Base-by-base conservation (phyloP, 2,113 vertebrate species). In the Etheostoma spectabile region DNA sequence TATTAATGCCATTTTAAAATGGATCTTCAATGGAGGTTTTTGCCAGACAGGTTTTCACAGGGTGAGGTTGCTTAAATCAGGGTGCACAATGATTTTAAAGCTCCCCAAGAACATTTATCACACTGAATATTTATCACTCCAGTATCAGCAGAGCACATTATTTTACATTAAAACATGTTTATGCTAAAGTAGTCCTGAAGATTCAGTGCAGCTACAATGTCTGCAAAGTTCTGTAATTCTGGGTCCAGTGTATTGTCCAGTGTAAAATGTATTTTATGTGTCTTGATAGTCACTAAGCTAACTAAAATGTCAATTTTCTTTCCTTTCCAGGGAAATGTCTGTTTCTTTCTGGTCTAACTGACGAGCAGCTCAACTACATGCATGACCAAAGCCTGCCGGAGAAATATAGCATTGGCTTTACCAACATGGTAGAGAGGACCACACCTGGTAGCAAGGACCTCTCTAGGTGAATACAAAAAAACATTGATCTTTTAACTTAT, bases 351-450 rank as follows among this genome's bases (percentile, higher is more conserved):
- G 98, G 98, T 56, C 91, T 99, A 13, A 98, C 97, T 48, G 96
- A 98, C 1, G 85, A 96, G 80, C 98, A 99, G 70, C 94, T 99
- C 72, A 99, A 94, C 91, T 97, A 97, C 89, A 95, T 96, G 95
- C 96, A 99, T 8, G 98, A 99, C 81, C 94, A 97, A 83, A 96
- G 92, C 3, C 94, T 99, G 74, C 98, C 98, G 0, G 97, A 97
- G 79, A 97, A 95, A 48, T 98, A 99, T 0, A 95, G 97, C 22
- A 99, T 99, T 63, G 98, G 98, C 55, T 99, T 99, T 89, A 99
- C 98, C 88, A 99, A 99, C 79, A 99, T 99, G 97, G 98, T 99
- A 51, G 98, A 99, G 89, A 96, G 98, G 90, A 99, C 98, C 6
- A 99, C 98, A 1, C 98, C 98, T 21, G 97, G 98, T 72, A 99